Conservation (phyloP, 2,113 vertebrate species). For the Siphamia tubifer region DNA sequence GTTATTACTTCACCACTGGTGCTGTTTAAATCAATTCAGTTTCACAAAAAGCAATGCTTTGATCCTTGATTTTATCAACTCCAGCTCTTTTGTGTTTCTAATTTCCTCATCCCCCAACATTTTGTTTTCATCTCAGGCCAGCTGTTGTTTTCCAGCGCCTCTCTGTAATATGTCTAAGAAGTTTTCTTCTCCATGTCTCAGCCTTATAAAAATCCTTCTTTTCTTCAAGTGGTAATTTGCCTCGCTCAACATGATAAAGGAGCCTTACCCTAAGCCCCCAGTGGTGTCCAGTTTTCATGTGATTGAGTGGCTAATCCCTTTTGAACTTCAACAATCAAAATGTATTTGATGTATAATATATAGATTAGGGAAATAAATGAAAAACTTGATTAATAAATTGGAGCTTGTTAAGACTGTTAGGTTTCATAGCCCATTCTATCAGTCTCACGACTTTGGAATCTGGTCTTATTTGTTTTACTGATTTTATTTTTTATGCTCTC, state of each 20-base stretch:
- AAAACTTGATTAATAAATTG: too few relatives aligned
- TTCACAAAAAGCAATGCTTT: conserved; percentile 72
- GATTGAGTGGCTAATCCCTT: neutral
- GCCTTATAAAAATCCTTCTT: conserved; percentile 64
- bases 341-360: too few relatives aligned
- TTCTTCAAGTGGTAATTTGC: conserved; percentile 39
- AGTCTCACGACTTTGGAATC: too few relatives aligned
- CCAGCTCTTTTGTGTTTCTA: conserved; percentile 80
- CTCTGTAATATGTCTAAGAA: conserved; percentile 65
- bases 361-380: too few relatives aligned
- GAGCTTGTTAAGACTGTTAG: neutral
- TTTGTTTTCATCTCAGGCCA: conserved; percentile 79
- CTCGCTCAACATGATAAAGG: conserved; percentile 23
- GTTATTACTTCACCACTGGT: conserved; percentile 68
- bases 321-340: conserved; percentile 14
- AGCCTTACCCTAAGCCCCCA: conserved; percentile 1
- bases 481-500: too few relatives aligned
- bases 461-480: too few relatives aligned
- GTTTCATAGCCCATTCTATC: too few relatives aligned
- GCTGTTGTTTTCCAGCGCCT: conserved; percentile 78
- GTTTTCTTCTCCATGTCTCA: conserved; percentile 58
- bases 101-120: conserved; percentile 75
- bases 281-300: conserved; percentile 29
- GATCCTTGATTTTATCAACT: conserved; percentile 79
- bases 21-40: conserved; percentile 69